Conservation (phyloP, 2,797 vertebrate species). For the Anguilla pacifica region DNA sequence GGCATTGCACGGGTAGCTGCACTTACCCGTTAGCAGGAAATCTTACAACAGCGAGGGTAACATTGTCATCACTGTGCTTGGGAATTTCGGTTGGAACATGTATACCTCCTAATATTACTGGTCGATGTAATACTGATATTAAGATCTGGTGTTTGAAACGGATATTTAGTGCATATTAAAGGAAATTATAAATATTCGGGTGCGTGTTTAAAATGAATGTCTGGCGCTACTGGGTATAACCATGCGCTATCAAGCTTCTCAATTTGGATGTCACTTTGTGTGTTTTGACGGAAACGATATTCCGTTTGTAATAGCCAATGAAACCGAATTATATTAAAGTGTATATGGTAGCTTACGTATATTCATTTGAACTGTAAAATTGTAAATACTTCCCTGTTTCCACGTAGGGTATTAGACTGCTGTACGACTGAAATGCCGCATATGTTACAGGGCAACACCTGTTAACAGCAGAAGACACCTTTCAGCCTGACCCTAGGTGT, state of each 20-base stretch:
- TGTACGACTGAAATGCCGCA: neutral
- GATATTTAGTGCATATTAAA: neutral
- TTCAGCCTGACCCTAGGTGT: neutral
- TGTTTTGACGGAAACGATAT: neutral
- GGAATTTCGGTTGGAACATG: neutral
- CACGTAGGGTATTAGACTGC: neutral
- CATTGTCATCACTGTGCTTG: neutral
- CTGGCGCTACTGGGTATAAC: neutral
- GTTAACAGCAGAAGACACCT: neutral
- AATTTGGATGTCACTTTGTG: neutral
- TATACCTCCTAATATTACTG: neutral
- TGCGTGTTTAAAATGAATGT: neutral
- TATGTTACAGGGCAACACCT: conserved; percentile 15
- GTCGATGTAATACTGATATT: neutral
- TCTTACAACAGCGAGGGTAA: neutral
- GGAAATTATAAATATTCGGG: neutral
- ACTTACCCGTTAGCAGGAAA: neutral
- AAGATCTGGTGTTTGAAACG: neutral
- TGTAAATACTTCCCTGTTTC: neutral
- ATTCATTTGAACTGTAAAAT: neutral
- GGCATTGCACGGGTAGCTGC: neutral
- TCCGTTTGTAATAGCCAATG: neutral
- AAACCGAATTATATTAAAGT: neutral
- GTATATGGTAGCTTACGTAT: neutral
- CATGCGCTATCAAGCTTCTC: neutral